phyloP scores from a whole-genome alignment of 2,797 vertebrate species.

The Gorsachius magnificus region DNA sequence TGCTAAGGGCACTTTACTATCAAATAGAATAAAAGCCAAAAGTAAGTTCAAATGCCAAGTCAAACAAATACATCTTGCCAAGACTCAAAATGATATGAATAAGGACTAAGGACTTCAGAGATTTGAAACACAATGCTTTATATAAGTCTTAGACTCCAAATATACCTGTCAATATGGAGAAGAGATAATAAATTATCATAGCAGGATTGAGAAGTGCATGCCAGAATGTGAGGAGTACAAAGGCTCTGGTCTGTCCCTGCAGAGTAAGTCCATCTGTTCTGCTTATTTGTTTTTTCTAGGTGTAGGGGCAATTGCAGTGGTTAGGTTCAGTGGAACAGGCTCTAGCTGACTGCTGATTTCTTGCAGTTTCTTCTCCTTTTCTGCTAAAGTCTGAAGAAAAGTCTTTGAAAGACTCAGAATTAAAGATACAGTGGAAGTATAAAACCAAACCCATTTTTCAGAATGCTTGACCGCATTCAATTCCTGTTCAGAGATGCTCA shows the following conservation, averaged over 20 bases:
- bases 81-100: conserved; percentile 20
- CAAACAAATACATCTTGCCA: conserved; percentile 37
- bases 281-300: not conserved
- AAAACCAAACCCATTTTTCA: not conserved
- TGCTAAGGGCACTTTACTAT: conserved; percentile 31
- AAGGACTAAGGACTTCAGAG: conserved; percentile 14
- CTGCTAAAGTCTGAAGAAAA: not conserved
- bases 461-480: not conserved
- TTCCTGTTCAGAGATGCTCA: not conserved
- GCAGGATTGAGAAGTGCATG: not conserved
- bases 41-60: conserved; percentile 33
- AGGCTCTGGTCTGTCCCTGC: not conserved
- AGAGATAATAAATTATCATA: conserved; percentile 19
- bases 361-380: not conserved
- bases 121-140: conserved; percentile 25
- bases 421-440: not conserved
- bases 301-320: not conserved
- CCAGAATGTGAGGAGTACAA: not conserved
- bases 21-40: conserved; percentile 21
- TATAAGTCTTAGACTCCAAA: conserved; percentile 6
- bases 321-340: not conserved
- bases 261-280: not conserved
- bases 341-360: not conserved
- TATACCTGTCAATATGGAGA: conserved; percentile 12
- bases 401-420: not conserved